Evolutionary conservation across 2,888 invertebrate genomes (phyloP).

Genomic region (Ceramica pisi): DNA sequence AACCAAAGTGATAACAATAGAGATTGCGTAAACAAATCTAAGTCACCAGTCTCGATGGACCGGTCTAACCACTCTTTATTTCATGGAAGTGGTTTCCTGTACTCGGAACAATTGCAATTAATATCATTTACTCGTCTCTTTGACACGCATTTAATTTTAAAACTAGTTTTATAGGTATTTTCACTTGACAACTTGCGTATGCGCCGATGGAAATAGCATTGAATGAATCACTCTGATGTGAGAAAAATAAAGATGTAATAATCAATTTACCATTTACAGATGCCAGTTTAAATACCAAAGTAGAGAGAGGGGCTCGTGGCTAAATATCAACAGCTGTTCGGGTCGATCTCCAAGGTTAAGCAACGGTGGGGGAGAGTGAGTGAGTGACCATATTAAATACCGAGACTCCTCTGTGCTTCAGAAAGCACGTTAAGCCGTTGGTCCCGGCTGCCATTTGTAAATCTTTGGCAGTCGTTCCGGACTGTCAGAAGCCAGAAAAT

Average conservation of each 20-base stretch:
- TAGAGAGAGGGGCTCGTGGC: no score
- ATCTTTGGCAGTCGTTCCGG: no score
- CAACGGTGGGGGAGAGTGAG: no score
- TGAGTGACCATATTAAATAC: no score
- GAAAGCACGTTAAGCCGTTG: no score
- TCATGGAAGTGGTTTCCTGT: slow-evolving; percentile 58
- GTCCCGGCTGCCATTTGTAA: no score
- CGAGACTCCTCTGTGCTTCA: no score
- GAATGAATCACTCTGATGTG: neutral
- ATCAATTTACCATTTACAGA: no score
- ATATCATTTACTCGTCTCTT: slow-evolving; percentile 41
- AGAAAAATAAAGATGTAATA: neutral
- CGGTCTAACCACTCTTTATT: slow-evolving; percentile 61
- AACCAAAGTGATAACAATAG: slow-evolving; percentile 35
- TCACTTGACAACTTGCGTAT: neutral
- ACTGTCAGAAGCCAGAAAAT: no score
- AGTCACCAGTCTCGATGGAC: slow-evolving; percentile 47
- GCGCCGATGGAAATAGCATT: neutral
- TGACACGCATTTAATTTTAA: slow-evolving; percentile 51
- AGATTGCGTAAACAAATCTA: slow-evolving; percentile 36
- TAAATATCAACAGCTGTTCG: no score
- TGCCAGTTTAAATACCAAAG: neutral
- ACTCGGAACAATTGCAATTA: slow-evolving; percentile 59
- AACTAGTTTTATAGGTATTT: slow-evolving; percentile 35
- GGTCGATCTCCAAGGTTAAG: no score